phyloP scores from a whole-genome alignment of 53 echinoderm and acorn worm species.

The Paracentrotus lividus region DNA sequence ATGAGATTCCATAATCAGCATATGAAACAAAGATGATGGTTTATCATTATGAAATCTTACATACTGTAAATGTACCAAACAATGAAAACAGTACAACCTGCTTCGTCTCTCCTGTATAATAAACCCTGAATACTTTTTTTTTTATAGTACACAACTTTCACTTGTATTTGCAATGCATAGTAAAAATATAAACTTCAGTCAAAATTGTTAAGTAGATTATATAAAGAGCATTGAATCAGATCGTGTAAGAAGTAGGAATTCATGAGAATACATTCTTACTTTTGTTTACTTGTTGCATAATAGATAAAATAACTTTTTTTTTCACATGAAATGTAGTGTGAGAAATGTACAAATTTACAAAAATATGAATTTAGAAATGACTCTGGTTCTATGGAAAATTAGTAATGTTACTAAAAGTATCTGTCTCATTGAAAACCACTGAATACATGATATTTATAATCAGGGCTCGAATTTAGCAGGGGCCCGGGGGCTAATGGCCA shows the following conservation, averaged over 20 bases:
- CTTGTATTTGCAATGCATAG: conserved; percentile 60
- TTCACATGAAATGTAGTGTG: background rate
- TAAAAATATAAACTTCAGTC: conserved; percentile 62
- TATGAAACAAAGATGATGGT: background rate
- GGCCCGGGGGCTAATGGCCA: no score
- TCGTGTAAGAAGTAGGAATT: conserved; percentile 17
- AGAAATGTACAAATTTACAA: conserved; percentile 54
- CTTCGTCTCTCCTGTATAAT: background rate
- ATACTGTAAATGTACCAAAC: background rate
- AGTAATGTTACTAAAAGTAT: no score
- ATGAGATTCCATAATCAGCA: background rate
- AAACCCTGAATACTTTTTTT: conserved; percentile 53
- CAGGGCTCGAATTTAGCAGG: no score
- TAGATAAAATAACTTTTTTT: background rate
- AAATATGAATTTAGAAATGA: conserved; percentile 33
- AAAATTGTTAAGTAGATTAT: conserved; percentile 22
- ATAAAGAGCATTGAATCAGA: background rate
- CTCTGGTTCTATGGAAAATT: conserved; percentile 11
- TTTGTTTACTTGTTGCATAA: conserved; percentile 9
- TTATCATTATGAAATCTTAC: background rate
- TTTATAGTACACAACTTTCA: conserved; percentile 25
- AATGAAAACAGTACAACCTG: background rate
- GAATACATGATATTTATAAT: no score
- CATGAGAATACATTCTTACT: background rate
- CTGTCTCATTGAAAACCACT: no score